Conservation (phyloP, 2,113 vertebrate species). For the Sylvilagus bachmani region DNA sequence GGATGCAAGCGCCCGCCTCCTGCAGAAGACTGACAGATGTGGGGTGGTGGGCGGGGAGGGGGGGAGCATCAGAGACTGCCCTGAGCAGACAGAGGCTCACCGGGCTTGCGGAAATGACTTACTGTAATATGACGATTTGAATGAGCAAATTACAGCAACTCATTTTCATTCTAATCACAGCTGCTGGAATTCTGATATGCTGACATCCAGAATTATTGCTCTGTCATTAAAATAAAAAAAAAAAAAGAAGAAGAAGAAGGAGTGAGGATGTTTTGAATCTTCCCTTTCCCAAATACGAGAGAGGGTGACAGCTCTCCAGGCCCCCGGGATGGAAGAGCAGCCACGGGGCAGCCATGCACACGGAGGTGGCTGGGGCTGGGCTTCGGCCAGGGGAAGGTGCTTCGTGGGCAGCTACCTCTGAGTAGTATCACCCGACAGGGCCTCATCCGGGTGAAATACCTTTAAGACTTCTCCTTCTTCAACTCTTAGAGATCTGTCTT, state of each 20-base stretch:
- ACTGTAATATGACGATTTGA: conserved; percentile 72
- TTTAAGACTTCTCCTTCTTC: conserved; percentile 87
- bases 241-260: conserved; percentile 79
- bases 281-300: conserved; percentile 81
- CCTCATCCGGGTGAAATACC: conserved; percentile 89
- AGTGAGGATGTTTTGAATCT: conserved; percentile 86
- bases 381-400: background rate
- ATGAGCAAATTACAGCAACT: conserved; percentile 85
- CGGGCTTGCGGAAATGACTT: conserved; percentile 78
- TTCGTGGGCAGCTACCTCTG: conserved; percentile 73
- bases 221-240: conserved; percentile 88
- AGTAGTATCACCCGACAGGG: conserved; percentile 78
- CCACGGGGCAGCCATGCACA: rapidly evolving
- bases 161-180: conserved; percentile 88
- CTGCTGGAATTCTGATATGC: conserved; percentile 86
- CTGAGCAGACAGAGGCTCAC: conserved; percentile 67
- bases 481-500: conserved; percentile 89
- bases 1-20: conserved; percentile 79
- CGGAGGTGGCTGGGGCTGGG: rapidly evolving
- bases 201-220: conserved; percentile 91
- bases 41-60: conserved; percentile 3
- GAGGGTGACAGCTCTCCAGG: conserved; percentile 29
- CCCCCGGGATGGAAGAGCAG: conserved; percentile 58
- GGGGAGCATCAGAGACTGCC: background rate
- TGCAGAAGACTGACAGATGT: conserved; percentile 71